Evolutionary conservation across 1,140 invertebrate species (phyloP).

Genomic region (Oppia nitens): DNA sequence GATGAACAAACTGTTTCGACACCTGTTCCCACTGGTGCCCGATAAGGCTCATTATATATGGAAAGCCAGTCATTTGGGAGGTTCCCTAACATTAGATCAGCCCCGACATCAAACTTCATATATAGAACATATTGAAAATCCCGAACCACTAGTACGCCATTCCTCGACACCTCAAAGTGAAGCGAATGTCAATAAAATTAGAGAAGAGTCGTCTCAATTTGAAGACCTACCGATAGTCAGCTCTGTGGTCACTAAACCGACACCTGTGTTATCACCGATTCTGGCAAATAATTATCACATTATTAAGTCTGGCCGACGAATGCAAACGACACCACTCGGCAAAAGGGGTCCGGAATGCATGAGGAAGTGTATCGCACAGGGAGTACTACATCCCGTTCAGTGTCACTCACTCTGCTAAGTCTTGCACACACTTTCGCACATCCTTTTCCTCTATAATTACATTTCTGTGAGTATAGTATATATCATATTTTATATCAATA

Average conservation of each 20-base stretch:
- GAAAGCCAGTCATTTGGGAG: constrained; percentile 1
- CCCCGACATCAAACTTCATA: constrained; percentile 1
- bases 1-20: constrained; percentile 18
- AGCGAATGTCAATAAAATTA: neutral
- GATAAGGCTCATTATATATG: constrained; percentile 14
- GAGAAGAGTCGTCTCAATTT: neutral
- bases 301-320: neutral
- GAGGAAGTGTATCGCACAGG: constrained; percentile 25
- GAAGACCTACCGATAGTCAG: neutral
- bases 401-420: constrained; percentile 27
- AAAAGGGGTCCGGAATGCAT: constrained; percentile 26
- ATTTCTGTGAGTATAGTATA: too few relatives aligned
- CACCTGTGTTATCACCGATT: neutral
- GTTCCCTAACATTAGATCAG: neutral
- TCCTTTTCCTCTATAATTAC: too few relatives aligned
- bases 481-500: too few relatives aligned
- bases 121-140: neutral
- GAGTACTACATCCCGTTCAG: constrained; percentile 26
- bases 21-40: constrained; percentile 19
- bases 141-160: neutral
- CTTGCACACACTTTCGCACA: too few relatives aligned
- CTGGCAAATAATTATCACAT: neutral
- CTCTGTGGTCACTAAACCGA: neutral
- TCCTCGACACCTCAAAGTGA: neutral
- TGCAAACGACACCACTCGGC: constrained; percentile 9